Conservation (phyloP, 1,140 invertebrate species). For the Centruroides vittatus region DNA sequence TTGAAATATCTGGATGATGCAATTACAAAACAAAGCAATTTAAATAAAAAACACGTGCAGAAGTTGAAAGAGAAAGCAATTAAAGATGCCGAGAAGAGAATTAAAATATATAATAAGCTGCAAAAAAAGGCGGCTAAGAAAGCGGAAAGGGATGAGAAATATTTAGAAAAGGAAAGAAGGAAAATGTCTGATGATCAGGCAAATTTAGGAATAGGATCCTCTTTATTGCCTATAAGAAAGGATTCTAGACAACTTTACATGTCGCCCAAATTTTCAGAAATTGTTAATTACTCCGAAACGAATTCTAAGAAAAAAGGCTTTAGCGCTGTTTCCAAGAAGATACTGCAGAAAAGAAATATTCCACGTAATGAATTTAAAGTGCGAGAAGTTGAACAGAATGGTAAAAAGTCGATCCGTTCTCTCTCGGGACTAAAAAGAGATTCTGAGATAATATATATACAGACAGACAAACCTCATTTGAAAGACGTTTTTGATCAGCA, state of each 20-base stretch:
- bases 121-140: slow-evolving; percentile 58
- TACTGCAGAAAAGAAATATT: no score
- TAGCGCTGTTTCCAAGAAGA: neutral
- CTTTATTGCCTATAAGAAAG: neutral
- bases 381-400: slow-evolving; percentile 51
- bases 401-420: slow-evolving; percentile 60
- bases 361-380: slow-evolving; percentile 31
- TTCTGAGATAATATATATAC: slow-evolving; percentile 74
- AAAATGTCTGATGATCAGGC: neutral
- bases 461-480: slow-evolving; percentile 16
- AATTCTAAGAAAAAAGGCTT: neutral
- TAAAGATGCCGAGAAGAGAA: slow-evolving; percentile 73
- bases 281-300: slow-evolving; percentile 12
- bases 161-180: slow-evolving; percentile 38
- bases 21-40: slow-evolving; percentile 59
- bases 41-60: slow-evolving; percentile 46
- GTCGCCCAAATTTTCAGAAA: slow-evolving; percentile 20
- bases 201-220: neutral
- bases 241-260: slow-evolving; percentile 8
- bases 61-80: slow-evolving; percentile 37
- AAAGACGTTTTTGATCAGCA: slow-evolving; percentile 17
- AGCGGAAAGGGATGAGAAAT: slow-evolving; percentile 58
- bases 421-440: slow-evolving; percentile 60
- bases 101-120: slow-evolving; percentile 66
- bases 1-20: slow-evolving; percentile 56